These are phyloP conservation scores for Pterocles orientalis DNA, from an alignment of 2,113 vertebrate genomes.

Conservation along the genomic window DNA sequence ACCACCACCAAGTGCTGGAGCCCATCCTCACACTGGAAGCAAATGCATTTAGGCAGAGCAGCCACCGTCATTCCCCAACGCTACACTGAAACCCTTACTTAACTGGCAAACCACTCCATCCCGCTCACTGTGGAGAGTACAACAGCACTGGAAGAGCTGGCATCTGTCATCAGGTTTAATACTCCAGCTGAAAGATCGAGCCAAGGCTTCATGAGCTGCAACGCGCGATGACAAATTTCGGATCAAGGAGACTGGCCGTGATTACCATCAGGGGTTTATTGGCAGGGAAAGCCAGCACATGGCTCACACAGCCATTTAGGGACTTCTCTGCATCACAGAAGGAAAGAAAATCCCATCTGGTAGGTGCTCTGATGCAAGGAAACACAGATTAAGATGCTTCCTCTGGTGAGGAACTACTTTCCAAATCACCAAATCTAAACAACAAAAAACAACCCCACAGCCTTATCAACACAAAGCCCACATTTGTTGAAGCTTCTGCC, in stretches of 20 bases:
- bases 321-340: not conserved
- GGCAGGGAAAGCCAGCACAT: not conserved
- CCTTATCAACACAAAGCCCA: not conserved
- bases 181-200: not conserved
- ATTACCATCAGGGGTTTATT: not conserved
- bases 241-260: not conserved
- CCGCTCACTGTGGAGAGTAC: not conserved
- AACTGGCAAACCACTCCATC: accelerated
- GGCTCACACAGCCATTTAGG: not conserved
- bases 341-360: not conserved
- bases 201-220: not conserved
- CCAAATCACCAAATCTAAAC: not conserved
- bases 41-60: not conserved
- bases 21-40: accelerated
- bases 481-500: not conserved
- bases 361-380: not conserved
- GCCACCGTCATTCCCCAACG: not conserved
- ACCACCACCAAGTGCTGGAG: accelerated
- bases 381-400: not conserved
- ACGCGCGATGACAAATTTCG: not conserved
- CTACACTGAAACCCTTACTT: not conserved
- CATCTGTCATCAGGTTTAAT: not conserved
- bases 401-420: not conserved
- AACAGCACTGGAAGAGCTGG: not conserved
- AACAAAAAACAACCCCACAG: not conserved